Percentiles rank a stretch among this genome's conserved stretches.
These are phyloP conservation scores for Callocephalon fimbriatum DNA, from an alignment of 2,113 vertebrate species.

Conservation along the genomic window DNA sequence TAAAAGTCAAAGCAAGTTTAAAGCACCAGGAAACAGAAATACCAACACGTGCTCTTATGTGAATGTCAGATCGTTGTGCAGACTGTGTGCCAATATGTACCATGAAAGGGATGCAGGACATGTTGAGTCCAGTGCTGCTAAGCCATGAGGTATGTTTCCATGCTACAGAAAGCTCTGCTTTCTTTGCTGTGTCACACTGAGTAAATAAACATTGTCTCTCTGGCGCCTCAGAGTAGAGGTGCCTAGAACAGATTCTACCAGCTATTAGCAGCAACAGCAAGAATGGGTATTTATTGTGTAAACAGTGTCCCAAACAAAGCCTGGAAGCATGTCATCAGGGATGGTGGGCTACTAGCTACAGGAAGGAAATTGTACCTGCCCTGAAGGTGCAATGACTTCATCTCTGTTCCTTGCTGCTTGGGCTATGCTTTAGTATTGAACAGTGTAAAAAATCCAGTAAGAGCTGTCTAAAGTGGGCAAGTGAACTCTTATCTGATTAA, in stretches of 20 bases:
- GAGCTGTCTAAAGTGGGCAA: not conserved
- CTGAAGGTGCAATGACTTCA: not conserved
- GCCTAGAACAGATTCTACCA: not conserved
- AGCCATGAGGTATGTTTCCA: not conserved
- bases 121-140: rapidly evolving
- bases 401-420: not conserved
- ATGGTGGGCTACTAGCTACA: not conserved
- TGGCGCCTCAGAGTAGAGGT: not conserved
- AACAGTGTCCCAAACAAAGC: not conserved
- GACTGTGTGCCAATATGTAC: not conserved
- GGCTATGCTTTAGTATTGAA: not conserved
- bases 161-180: not conserved
- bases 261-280: not conserved
- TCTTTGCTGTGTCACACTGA: not conserved
- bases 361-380: not conserved
- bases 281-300: not conserved
- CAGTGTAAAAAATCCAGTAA: not conserved
- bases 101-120: not conserved
- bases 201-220: not conserved
- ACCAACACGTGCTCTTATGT: not conserved
- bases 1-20: not conserved
- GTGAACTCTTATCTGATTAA: not conserved
- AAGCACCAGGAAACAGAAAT: not conserved
- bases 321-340: not conserved
- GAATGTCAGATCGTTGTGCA: not conserved